Base-by-base conservation (phyloP, 2,888 invertebrate species). In the Cepaea hortensis region DNA sequence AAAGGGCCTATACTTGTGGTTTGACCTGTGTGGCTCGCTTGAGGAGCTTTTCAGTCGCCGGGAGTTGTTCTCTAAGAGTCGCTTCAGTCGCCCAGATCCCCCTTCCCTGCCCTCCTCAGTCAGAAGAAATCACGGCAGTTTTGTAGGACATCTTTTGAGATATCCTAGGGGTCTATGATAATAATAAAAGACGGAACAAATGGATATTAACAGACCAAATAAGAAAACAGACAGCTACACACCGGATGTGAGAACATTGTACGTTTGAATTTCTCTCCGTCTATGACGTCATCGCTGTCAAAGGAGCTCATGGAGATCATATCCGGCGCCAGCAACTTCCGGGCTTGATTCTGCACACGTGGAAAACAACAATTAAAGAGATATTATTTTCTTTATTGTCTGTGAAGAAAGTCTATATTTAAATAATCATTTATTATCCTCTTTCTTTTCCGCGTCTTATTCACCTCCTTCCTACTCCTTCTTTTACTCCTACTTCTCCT, bases 191-290 rank as follows among this genome's bases (percentile, higher is more conserved):
- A 55, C 55, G 11, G 55, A 55, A 55, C 55, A 55, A 6, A 55
- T 6, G 55, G 3, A 6, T 55, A 11, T 55, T 68, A 18, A 68
- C 11, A 68, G n/a, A 20, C 5, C 5, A 5, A 68, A 68, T 4
- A 68, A 68, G 11, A 3, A 73, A 73, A 73, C 35, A 35, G 35
- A 35, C 35, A 35, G 35, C 20, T 3, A 50, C 80, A 48, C 84
- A 89, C 89, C 84, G 82, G 86, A 11, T 88, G 80, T 13, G 89
- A 89, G 72, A 89, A 89, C 23, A 89, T 85, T 1, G 89, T 89
- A 72, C 88, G 61, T 61, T 79, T 87, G 72, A 85, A 55, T 23
- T 79, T 81, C 81, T 88, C 86, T 5, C 80, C 80, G n/a, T 81
- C 61, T 23, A 80, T 85, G 72, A 81, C 81, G 55, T 89, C 88